Evolutionary conservation across 2,113 vertebrate genomes (phyloP), one percentile per base, ranked within the genome.

Genomic region (Bungarus multicinctus): DNA sequence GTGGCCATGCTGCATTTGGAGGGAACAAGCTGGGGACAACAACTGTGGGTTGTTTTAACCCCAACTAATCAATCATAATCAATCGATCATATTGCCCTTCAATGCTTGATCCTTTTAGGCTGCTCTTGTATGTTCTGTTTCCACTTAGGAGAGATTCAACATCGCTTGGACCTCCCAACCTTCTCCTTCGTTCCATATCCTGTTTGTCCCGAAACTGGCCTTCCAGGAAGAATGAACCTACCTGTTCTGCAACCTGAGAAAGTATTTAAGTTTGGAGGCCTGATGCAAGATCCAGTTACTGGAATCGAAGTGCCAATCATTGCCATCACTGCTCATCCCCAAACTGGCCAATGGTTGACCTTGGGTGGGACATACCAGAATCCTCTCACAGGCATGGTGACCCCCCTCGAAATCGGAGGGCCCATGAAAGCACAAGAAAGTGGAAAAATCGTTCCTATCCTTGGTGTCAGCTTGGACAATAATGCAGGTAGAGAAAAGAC

Each of bases 301-400:
- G 98, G 98, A 39, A 95, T 99, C 4, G 97, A 98, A 39, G 98
- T 99, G 30, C 98, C 99, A 0, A 97, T 98, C 93, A 96, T 99
- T 16, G 99, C 98, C 45, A 97, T 99, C 27, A 99, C 98, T 0
- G 97, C 98, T 87, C 98, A 99, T 90, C 98, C 98, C 0, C 95
- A 97, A 88, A 98, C 97, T 0, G 97, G 98, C 60, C 95, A 98
- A 91, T 97, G 98, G 89, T 97, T 98, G 96, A 96, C 98, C 4
- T 95, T 99, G 52, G 98, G 98, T 30, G 98, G 98, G 0, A 96
- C 97, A 0, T 97, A 99, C 89, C 89, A 95, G 25, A 99, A 98
- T 90, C 98, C 98, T 4, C 94, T 99, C 3, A 98, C 98, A 12
- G 96, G 96, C 60, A 96, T 97, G 4, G 39, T 95, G 81, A 97